Evolutionary conservation across 2,888 invertebrate genomes (phyloP).

Genomic region (Anaspis maculata): DNA sequence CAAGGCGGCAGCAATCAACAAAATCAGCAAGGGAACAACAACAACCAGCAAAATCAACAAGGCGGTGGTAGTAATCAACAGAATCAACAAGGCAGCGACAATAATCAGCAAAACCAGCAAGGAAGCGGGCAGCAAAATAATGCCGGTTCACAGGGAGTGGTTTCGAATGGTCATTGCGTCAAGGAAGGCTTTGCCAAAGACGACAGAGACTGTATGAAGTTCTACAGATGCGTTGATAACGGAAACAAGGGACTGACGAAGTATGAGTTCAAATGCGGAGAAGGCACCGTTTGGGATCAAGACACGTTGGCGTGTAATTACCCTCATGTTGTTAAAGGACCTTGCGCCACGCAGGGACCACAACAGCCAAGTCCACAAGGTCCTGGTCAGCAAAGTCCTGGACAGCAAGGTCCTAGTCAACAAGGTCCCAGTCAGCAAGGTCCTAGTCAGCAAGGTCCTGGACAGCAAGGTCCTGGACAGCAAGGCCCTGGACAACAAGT

Average conservation of each 20-base stretch:
- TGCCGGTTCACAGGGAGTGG: slow-evolving; percentile 4
- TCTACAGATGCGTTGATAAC: slow-evolving; percentile 65
- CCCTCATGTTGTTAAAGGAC: slow-evolving; percentile 47
- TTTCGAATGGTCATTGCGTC: slow-evolving; percentile 38
- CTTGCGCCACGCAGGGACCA: slow-evolving; percentile 17
- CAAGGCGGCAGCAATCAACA: slow-evolving; percentile 8
- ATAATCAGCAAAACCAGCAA: slow-evolving; percentile 10
- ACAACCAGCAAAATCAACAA: slow-evolving; percentile 7
- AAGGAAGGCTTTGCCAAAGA: slow-evolving; percentile 65
- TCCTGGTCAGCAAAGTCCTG: slow-evolving; percentile 5
- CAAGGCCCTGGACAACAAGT: slow-evolving; percentile 8
- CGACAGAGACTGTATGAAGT: slow-evolving; percentile 59
- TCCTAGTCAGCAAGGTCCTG: slow-evolving; percentile 6
- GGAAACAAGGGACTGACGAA: slow-evolving; percentile 52
- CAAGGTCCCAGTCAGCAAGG: slow-evolving; percentile 7
- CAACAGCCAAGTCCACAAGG: not conserved
- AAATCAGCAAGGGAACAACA: slow-evolving; percentile 13
- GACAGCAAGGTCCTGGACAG: slow-evolving; percentile 9
- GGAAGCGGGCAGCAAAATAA: not conserved
- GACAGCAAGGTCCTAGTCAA: slow-evolving; percentile 5
- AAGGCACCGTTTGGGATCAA: slow-evolving; percentile 71
- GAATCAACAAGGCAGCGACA: slow-evolving; percentile 6
- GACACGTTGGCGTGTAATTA: slow-evolving; percentile 62
- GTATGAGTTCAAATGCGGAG: slow-evolving; percentile 64
- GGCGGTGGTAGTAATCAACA: slow-evolving; percentile 29